These are phyloP conservation scores for Lampris incognitus DNA, from an alignment of 2,113 vertebrate species.

Conservation along the genomic window DNA sequence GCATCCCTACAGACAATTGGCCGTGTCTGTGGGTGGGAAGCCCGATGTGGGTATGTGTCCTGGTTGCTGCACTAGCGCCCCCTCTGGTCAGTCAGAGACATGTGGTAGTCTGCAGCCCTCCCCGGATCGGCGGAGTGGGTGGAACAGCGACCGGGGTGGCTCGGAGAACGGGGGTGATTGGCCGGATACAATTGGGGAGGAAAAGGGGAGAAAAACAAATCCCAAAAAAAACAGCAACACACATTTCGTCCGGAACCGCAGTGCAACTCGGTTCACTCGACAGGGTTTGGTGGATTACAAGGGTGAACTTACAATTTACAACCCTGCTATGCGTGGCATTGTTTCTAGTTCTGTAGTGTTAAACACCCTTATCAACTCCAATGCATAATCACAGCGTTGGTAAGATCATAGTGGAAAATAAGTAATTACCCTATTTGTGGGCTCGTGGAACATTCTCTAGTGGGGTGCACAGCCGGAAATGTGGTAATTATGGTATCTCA, in stretches of 20 bases:
- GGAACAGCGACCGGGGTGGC: too few species aligned
- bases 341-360: constrained; percentile 43
- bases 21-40: too few species aligned
- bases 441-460: constrained; percentile 40
- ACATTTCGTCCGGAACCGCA: neutral
- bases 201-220: too few species aligned
- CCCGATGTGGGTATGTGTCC: too few species aligned
- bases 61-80: too few species aligned
- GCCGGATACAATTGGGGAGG: too few species aligned
- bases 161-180: too few species aligned
- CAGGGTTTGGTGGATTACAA: constrained; percentile 38
- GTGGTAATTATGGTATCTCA: constrained; percentile 43
- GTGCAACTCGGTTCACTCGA: constrained; percentile 14
- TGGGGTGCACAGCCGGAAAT: constrained; percentile 24
- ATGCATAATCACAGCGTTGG: constrained; percentile 70
- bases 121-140: too few species aligned
- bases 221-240: too few species aligned
- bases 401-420: constrained; percentile 64
- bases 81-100: too few species aligned
- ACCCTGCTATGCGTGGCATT: constrained; percentile 34
- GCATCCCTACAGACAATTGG: too few species aligned
- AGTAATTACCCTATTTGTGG: constrained; percentile 66
- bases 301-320: constrained; percentile 15
- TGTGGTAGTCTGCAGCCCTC: too few species aligned
- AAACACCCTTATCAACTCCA: constrained; percentile 58